These are phyloP conservation scores for Probosciger aterrimus DNA, from an alignment of 2,113 vertebrate species.

Conservation along the genomic window DNA sequence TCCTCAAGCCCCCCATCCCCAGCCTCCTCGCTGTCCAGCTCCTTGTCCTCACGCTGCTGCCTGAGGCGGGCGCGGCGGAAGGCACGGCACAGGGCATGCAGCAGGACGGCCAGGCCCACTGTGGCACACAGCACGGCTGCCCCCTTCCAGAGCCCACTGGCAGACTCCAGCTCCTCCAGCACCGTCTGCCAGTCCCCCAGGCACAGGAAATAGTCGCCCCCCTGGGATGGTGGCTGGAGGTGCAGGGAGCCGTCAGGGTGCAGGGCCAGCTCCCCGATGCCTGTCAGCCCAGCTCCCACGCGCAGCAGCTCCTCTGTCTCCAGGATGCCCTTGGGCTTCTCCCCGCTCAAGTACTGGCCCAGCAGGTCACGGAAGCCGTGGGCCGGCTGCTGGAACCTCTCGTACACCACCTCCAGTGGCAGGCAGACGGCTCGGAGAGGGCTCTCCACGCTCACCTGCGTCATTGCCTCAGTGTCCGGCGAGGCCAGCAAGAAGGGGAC, in stretches of 20 bases:
- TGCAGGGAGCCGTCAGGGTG: slow-evolving; percentile 75
- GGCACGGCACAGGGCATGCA: slow-evolving; percentile 71
- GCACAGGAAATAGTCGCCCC: slow-evolving; percentile 78
- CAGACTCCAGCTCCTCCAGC: slow-evolving; percentile 63
- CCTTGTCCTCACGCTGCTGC: slow-evolving; percentile 63
- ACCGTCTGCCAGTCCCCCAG: slow-evolving; percentile 78
- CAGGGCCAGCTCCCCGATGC: slow-evolving; percentile 80
- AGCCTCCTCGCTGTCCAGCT: background rate
- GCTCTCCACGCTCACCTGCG: slow-evolving; percentile 73
- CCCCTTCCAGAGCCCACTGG: slow-evolving; percentile 71
- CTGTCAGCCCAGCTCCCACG: slow-evolving; percentile 80
- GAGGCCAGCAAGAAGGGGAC: slow-evolving; percentile 79
- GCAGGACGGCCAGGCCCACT: slow-evolving; percentile 58
- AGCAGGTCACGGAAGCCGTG: slow-evolving; percentile 78
- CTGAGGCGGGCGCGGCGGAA: slow-evolving; percentile 51
- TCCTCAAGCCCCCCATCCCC: background rate
- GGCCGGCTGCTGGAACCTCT: slow-evolving; percentile 83
- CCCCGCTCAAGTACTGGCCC: slow-evolving; percentile 83
- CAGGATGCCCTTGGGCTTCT: slow-evolving; percentile 86
- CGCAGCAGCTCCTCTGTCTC: slow-evolving; percentile 88
- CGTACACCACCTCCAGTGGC: slow-evolving; percentile 78
- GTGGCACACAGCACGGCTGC: slow-evolving; percentile 58
- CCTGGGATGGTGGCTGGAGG: slow-evolving; percentile 76
- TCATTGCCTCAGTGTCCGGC: background rate
- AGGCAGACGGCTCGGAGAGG: slow-evolving; percentile 76